phyloP scores from a whole-genome alignment of 2,113 vertebrate genomes.

The Psilopogon haemacephalus region DNA sequence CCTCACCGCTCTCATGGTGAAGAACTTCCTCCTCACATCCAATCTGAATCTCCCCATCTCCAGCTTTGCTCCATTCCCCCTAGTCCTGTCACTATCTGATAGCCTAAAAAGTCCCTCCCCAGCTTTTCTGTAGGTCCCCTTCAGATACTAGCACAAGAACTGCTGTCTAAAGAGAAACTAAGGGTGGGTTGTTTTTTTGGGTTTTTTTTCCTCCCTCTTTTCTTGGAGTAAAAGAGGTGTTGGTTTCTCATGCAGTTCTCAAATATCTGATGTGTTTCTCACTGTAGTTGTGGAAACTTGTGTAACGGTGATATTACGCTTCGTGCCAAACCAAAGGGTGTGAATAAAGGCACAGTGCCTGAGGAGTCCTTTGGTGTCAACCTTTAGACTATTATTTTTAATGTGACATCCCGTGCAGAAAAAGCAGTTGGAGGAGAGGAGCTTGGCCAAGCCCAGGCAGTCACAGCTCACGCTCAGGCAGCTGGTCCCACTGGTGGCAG shows the following conservation, averaged over 20 bases:
- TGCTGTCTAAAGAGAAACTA: neutral
- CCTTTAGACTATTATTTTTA: neutral
- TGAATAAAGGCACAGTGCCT: neutral
- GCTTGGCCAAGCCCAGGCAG: neutral
- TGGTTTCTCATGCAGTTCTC: constrained; percentile 19
- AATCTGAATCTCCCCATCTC: too few relatives aligned
- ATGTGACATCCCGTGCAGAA: neutral
- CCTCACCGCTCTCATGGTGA: too few relatives aligned
- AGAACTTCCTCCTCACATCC: too few relatives aligned
- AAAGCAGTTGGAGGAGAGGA: neutral
- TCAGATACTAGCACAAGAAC: neutral
- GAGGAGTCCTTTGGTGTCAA: neutral
- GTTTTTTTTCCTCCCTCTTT: neutral
- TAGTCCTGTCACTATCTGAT: too few relatives aligned
- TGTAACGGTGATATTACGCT: neutral
- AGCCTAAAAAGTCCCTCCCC: too few relatives aligned
- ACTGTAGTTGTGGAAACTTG: neutral
- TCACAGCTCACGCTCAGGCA: rapidly evolving
- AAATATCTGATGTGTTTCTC: neutral
- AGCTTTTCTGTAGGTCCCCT: too few relatives aligned
- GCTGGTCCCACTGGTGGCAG: neutral
- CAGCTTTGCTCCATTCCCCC: too few relatives aligned
- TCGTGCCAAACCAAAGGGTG: neutral
- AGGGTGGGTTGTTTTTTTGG: too few relatives aligned
- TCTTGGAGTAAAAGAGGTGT: neutral